Evolutionary conservation across 2,797 vertebrate species (phyloP).

Genomic region (Pyrrhura leucotis): DNA sequence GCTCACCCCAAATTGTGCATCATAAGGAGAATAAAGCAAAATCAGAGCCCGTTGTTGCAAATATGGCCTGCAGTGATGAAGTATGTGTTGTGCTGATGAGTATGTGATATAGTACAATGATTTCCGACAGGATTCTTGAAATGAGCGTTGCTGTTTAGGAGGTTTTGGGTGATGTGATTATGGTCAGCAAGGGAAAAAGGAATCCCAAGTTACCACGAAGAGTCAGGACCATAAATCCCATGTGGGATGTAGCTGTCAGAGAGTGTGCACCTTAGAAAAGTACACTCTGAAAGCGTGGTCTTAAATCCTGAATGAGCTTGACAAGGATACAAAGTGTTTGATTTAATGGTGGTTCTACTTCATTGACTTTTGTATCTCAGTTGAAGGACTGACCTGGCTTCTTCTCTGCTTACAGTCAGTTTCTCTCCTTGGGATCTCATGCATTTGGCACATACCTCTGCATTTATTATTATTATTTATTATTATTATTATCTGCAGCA

Average conservation of each 20-base stretch:
- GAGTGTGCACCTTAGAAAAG: background rate
- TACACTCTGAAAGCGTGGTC: background rate
- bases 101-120: accelerated
- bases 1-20: background rate
- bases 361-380: conserved; percentile 16
- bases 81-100: background rate
- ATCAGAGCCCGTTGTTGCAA: background rate
- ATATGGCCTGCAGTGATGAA: background rate
- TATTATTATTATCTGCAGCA: background rate
- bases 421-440: conserved; percentile 1
- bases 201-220: background rate
- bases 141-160: background rate
- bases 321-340: background rate
- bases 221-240: background rate
- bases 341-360: conserved; percentile 21
- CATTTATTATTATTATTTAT: conserved; percentile 48
- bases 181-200: background rate
- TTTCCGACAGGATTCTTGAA: background rate
- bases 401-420: background rate
- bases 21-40: background rate
- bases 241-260: background rate
- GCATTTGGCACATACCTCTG: background rate
- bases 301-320: conserved; percentile 5
- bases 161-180: background rate
- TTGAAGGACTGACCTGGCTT: background rate